A percentile compares a stretch with the other conserved stretches of the same genome.
phyloP scores from a whole-genome alignment of 2,888 invertebrate genomes.

The Caenorhabditis uteleia region DNA sequence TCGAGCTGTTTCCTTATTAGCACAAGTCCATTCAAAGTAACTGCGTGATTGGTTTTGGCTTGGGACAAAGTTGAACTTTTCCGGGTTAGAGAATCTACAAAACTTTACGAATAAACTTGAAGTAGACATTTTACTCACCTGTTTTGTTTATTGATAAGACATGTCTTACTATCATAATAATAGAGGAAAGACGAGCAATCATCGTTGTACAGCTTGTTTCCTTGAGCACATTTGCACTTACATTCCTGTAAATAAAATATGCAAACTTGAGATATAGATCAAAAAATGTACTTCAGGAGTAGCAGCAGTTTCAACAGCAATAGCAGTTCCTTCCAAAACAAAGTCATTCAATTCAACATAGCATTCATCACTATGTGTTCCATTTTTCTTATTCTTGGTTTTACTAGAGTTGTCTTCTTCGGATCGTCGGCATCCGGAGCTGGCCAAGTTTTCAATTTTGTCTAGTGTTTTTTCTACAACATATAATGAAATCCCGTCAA shows the following conservation, averaged over 20 bases:
- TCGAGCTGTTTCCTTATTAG: conserved; percentile 45
- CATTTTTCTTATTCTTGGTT: conserved; percentile 14
- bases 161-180: conserved; percentile 66
- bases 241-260: conserved; percentile 20
- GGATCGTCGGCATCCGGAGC: conserved; percentile 10
- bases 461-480: conserved; percentile 2
- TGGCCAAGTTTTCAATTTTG: conserved; percentile 5
- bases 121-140: conserved; percentile 28
- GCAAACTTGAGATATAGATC: neutral
- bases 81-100: conserved; percentile 61
- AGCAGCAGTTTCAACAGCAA: conserved; percentile 61
- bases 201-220: conserved; percentile 55
- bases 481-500: no score
- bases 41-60: conserved; percentile 47
- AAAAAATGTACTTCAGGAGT: conserved; percentile 25
- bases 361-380: conserved; percentile 56
- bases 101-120: neutral
- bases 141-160: conserved; percentile 68
- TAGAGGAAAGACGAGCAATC: conserved; percentile 66
- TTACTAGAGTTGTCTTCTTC: neutral
- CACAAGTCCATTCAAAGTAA: conserved; percentile 67
- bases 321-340: conserved; percentile 65
- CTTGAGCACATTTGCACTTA: conserved; percentile 42
- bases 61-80: conserved; percentile 63
- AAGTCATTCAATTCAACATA: conserved; percentile 64